These are phyloP conservation scores for Nematostella vectensis DNA, from an alignment of 92 coral and sea anemone genomes.

Conservation along the genomic window DNA sequence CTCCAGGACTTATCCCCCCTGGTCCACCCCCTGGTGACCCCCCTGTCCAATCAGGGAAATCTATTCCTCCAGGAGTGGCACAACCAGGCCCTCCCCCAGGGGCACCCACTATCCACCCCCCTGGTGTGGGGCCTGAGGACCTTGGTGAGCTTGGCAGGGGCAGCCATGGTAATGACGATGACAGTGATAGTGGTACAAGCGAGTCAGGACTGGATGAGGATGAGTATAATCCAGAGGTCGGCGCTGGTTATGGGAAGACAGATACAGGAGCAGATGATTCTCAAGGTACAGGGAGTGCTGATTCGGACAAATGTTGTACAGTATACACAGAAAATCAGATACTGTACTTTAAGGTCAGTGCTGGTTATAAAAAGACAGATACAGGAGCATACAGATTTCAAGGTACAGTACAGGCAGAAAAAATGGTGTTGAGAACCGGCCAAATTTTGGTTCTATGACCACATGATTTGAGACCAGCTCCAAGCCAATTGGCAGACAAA, in stretches of 20 bases:
- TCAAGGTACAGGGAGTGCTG: no score
- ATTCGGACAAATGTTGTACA: no score
- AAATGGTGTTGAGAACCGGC: no score
- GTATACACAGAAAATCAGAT: no score
- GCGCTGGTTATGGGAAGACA: slow-evolving; percentile 12
- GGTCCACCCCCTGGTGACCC: slow-evolving; percentile 84
- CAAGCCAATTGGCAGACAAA: no score
- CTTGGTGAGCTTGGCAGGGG: slow-evolving; percentile 22
- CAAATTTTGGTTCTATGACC: no score
- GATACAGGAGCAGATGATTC: neutral
- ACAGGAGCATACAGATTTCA: no score
- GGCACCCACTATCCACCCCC: slow-evolving; percentile 54
- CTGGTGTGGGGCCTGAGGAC: slow-evolving; percentile 43
- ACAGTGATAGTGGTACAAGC: slow-evolving; percentile 71
- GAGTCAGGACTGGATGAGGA: slow-evolving; percentile 85
- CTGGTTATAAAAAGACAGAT: no score
- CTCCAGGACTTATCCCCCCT: slow-evolving; percentile 73
- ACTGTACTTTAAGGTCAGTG: no score
- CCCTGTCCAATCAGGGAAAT: slow-evolving; percentile 50
- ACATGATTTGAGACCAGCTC: no score
- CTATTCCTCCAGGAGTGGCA: slow-evolving; percentile 56
- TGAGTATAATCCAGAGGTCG: slow-evolving; percentile 64
- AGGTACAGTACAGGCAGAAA: no score
- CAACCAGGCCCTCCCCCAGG: slow-evolving; percentile 63
- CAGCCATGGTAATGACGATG: slow-evolving; percentile 36